Base-by-base conservation (phyloP, 2,888 invertebrate genomes). In the Pedicia rivosa region DNA sequence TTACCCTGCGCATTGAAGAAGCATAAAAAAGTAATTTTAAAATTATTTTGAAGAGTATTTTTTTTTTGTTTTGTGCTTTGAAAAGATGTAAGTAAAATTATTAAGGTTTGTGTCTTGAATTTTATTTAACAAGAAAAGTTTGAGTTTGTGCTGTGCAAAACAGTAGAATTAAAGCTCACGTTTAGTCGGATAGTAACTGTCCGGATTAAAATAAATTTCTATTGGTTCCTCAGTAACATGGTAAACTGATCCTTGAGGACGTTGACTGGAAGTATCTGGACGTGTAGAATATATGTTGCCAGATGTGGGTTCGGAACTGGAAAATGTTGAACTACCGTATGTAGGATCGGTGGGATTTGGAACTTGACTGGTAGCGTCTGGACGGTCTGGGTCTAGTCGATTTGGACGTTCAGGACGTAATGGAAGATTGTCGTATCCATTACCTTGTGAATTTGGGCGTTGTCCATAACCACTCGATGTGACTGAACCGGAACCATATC, bases 161-260 rank as follows among this genome's bases (percentile, higher is more conserved):
- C 8, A 20, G 20, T 24, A 10, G 24, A n/a, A 10, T 24, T 8
- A 10, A 29, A 32, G 33, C 41, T 39, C 33, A 39, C 39, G 22
- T 39, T 37, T 36, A 8, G 29, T 9, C 3, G 22, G 7, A 40
- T 50, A 45, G 44, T 59, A 59, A 28, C 60, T 59, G 25, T 55
- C 56, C 2, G 61, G 61, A 52, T 61, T 61, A 36, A 61, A 61
- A 40, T 52, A 61, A 2, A 60, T 61, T 24, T 57, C 51, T 31
- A 61, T 61, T 6, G 53, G 51, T 40, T 58, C 57, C 27, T 26
- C 34, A 27, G 34, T 37, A 26, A 51, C 50, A 38, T 54, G 52
- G 40, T 44, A 47, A 26, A 45, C 46, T 33, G 22, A 13, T n/a
- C 22, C n/a, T n/a, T n/a, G n/a, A n/a, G n/a, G n/a, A n/a, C n/a